These are phyloP conservation scores for Falco novaeseelandiae DNA, from an alignment of 2,797 vertebrate genomes.

Conservation along the genomic window DNA sequence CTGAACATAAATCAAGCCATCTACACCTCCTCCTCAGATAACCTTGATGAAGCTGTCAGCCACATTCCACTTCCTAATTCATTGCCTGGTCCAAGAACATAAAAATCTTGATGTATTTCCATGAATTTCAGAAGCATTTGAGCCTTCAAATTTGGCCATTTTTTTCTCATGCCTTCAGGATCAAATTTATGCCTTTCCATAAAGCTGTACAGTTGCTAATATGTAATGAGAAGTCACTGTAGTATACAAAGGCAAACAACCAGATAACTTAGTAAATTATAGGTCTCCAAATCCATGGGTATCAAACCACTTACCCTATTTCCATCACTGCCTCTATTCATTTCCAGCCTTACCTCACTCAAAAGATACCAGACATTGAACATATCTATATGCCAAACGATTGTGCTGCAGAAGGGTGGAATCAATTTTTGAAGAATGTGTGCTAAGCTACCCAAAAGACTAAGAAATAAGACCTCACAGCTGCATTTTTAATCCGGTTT, in stretches of 20 bases:
- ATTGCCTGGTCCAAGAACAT: background rate
- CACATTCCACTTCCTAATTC: background rate
- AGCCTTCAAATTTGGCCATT: background rate
- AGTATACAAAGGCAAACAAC: background rate
- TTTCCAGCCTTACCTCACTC: background rate
- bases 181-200: background rate
- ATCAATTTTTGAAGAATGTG: background rate
- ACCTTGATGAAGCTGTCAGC: background rate
- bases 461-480: background rate
- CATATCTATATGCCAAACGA: background rate
- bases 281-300: background rate
- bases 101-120: background rate
- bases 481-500: background rate
- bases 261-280: background rate
- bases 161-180: background rate
- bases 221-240: background rate
- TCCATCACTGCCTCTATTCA: background rate
- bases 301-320: background rate
- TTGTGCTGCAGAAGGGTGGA: background rate
- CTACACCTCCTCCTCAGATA: background rate
- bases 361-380: background rate
- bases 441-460: background rate
- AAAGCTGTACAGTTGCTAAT: background rate
- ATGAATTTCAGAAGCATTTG: background rate
- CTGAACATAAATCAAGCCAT: background rate